Conservation (phyloP, 2,888 invertebrate species). For the Eurytoma californica region DNA sequence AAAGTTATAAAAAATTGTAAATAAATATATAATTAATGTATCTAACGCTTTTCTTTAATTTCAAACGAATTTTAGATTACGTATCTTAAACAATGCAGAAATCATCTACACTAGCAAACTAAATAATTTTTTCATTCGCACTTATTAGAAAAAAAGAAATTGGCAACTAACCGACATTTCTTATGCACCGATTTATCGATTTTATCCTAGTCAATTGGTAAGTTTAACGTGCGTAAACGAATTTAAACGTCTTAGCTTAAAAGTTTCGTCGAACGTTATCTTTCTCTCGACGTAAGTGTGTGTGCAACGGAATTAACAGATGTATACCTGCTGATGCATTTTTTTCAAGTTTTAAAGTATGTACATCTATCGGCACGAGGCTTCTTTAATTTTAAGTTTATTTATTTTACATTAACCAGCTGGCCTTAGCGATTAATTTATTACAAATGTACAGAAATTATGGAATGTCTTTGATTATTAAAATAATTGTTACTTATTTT, state of each 20-base stretch:
- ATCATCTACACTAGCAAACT: conserved; percentile 17
- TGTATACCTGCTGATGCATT: conserved; percentile 24
- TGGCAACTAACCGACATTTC: conserved; percentile 8
- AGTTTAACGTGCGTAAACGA: conserved; percentile 55
- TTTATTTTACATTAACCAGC: conserved; percentile 6
- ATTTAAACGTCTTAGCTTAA: not conserved
- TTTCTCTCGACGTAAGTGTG: conserved; percentile 10
- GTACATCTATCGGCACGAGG: conserved; percentile 3
- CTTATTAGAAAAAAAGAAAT: not conserved
- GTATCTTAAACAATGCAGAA: not conserved
- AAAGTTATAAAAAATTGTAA: too few relatives aligned
- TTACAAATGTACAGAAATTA: conserved; percentile 40
- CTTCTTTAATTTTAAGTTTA: conserved; percentile 6
- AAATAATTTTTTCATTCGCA: not conserved
- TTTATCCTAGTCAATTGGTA: conserved; percentile 70
- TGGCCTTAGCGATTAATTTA: conserved; percentile 32
- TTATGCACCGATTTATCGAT: conserved; percentile 51
- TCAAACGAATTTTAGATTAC: too few relatives aligned
- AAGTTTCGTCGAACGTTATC: conserved; percentile 21
- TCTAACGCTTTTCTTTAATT: too few relatives aligned
- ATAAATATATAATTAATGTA: too few relatives aligned
- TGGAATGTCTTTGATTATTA: conserved; percentile 34
- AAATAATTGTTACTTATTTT: conserved; percentile 41
- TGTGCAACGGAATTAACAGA: not conserved
- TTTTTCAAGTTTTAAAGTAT: conserved; percentile 27